A percentile compares a stretch with the other conserved stretches of the same genome.
Evolutionary conservation across 1,140 invertebrate genomes (phyloP).

Genomic region (Agraylea sexmaculata): DNA sequence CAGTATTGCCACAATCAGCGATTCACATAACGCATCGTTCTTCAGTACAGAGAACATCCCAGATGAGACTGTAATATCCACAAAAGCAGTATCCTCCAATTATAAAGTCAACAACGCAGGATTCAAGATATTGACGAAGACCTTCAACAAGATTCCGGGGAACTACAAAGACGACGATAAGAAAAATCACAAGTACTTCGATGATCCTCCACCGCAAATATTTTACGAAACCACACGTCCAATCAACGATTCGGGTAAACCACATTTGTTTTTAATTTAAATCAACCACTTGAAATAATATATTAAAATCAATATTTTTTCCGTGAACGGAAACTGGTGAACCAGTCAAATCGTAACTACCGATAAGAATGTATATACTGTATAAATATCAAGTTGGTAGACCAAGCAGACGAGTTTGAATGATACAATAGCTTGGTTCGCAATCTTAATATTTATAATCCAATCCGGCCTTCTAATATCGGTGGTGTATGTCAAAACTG

Average conservation of each 20-base stretch:
- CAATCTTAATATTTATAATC: too few species aligned
- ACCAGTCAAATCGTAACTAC: too few species aligned
- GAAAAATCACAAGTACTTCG: constrained; percentile 27
- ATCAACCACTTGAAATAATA: too few species aligned
- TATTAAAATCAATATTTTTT: too few species aligned
- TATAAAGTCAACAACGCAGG: constrained; percentile 50
- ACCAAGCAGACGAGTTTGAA: too few species aligned
- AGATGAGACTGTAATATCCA: constrained; percentile 38
- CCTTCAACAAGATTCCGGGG: constrained; percentile 44
- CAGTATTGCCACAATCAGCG: constrained; percentile 37
- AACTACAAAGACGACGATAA: constrained; percentile 35
- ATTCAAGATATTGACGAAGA: constrained; percentile 52
- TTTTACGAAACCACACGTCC: constrained; percentile 7
- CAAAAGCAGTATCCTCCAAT: constrained; percentile 43
- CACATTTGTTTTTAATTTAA: too few species aligned
- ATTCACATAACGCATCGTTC: constrained; percentile 35
- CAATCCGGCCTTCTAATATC: too few species aligned
- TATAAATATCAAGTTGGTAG: too few species aligned
- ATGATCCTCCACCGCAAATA: constrained; percentile 20
- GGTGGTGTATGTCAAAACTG: too few species aligned
- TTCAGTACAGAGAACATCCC: constrained; percentile 27
- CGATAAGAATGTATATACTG: too few species aligned
- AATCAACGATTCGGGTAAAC: constrained; percentile 16
- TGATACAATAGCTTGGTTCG: too few species aligned
- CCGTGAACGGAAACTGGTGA: too few species aligned